These are phyloP conservation scores for Drosophila greeni DNA, from an alignment of 2,888 invertebrate genomes.

Conservation along the genomic window DNA sequence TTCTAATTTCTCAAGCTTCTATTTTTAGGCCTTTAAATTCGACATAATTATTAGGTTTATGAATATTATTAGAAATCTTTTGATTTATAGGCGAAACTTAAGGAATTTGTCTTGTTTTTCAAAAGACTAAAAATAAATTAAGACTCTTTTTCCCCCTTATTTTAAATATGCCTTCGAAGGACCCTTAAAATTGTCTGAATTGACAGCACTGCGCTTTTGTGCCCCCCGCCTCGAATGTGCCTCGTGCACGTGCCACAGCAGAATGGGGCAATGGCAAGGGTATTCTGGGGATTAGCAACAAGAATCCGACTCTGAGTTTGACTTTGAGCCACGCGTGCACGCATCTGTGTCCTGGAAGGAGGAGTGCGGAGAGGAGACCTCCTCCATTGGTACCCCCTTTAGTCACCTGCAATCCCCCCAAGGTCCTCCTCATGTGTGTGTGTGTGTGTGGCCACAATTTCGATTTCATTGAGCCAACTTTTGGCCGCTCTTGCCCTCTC, in stretches of 20 bases:
- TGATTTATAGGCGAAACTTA: neutral
- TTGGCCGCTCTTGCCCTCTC: slow-evolving; percentile 1
- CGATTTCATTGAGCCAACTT: slow-evolving; percentile 43
- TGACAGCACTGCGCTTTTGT: neutral
- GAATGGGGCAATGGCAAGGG: slow-evolving; percentile 2
- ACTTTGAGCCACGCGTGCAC: slow-evolving; percentile 21
- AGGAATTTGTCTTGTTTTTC: too few relatives aligned
- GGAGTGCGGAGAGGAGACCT: neutral
- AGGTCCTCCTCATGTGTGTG: too few relatives aligned
- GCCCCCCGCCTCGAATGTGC: slow-evolving; percentile 23
- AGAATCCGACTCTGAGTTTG: slow-evolving; percentile 8
- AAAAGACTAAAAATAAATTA: neutral
- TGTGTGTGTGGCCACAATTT: slow-evolving; percentile 49
- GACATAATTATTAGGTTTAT: too few relatives aligned
- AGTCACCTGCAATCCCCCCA: slow-evolving; percentile 11
- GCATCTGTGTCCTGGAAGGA: slow-evolving; percentile 14
- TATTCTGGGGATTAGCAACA: slow-evolving; percentile 7
- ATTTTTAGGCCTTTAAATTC: too few relatives aligned
- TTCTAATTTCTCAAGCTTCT: too few relatives aligned
- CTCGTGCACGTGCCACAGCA: slow-evolving; percentile 38
- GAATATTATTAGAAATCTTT: neutral
- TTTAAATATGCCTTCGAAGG: neutral
- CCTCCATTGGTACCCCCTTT: neutral
- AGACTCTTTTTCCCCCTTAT: neutral
- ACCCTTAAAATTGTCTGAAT: neutral